Percentiles rank a stretch among this genome's conserved stretches.
These are phyloP conservation scores for Thermophis baileyi DNA, from an alignment of 2,113 vertebrate species.

Conservation along the genomic window DNA sequence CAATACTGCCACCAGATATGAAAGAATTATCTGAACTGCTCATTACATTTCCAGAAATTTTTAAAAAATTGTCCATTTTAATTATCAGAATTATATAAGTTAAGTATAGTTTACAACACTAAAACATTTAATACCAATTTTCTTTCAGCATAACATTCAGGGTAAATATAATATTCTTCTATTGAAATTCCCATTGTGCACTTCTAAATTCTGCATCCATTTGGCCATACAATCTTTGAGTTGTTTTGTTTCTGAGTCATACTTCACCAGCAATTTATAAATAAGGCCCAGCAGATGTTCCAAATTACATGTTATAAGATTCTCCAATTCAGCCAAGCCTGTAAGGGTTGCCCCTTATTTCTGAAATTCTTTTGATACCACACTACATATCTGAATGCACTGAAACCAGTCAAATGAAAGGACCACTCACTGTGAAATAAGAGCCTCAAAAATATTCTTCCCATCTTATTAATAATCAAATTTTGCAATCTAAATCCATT, in stretches of 20 bases:
- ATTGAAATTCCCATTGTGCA: background rate
- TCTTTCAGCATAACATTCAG: background rate
- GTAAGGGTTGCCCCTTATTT: background rate
- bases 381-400: background rate
- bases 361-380: background rate
- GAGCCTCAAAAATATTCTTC: background rate
- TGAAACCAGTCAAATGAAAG: background rate
- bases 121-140: background rate
- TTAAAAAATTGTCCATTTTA: background rate
- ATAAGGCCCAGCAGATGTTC: background rate
- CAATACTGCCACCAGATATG: background rate
- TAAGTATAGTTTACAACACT: background rate
- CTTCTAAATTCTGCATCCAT: background rate
- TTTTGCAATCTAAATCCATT: background rate
- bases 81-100: background rate
- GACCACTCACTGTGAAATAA: background rate
- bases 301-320: background rate
- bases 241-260: background rate
- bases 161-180: background rate
- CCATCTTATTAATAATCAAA: background rate
- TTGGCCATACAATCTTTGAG: background rate
- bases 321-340: background rate
- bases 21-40: background rate
- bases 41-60: background rate
- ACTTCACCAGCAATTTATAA: background rate